These are phyloP conservation scores for Nannoperca obscura DNA, from an alignment of 2,797 vertebrate species.

Conservation along the genomic window DNA sequence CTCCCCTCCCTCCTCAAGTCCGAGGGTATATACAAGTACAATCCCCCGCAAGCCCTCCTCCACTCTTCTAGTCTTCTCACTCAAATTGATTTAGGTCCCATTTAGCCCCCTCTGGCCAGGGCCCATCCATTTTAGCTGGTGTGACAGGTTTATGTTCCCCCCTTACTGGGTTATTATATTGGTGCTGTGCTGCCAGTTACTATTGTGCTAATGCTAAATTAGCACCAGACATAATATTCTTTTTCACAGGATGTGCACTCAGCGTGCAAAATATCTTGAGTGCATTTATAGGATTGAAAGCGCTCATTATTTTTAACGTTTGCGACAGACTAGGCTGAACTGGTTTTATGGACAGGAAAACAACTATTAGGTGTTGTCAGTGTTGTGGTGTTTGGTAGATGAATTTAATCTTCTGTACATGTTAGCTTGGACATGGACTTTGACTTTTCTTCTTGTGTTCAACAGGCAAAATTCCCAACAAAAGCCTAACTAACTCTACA, in stretches of 20 bases:
- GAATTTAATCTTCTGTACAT: constrained; percentile 53
- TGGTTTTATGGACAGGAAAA: constrained; percentile 75
- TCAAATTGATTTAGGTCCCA: constrained; percentile 90
- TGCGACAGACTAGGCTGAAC: constrained; percentile 52
- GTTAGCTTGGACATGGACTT: constrained; percentile 35
- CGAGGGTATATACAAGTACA: constrained; percentile 64
- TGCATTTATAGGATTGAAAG: constrained; percentile 75
- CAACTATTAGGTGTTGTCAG: constrained; percentile 70
- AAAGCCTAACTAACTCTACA: constrained; percentile 4
- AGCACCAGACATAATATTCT: constrained; percentile 87
- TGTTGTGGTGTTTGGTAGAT: constrained; percentile 53
- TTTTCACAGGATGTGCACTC: constrained; percentile 81
- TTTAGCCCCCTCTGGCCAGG: constrained; percentile 73
- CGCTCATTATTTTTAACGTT: constrained; percentile 80
- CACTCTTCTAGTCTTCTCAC: constrained; percentile 82
- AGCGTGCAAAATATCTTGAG: constrained; percentile 84
- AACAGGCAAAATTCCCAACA: background rate
- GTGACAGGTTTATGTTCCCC: constrained; percentile 92
- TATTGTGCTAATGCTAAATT: constrained; percentile 90
- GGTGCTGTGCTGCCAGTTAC: constrained; percentile 87
- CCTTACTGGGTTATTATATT: constrained; percentile 91
- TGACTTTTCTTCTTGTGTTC: constrained; percentile 26
- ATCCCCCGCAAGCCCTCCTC: constrained; percentile 60
- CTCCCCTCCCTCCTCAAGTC: constrained; percentile 80
- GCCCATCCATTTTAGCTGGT: constrained; percentile 77